phyloP scores from a whole-genome alignment of 2,888 invertebrate species.

The Melanostoma mellinum region DNA sequence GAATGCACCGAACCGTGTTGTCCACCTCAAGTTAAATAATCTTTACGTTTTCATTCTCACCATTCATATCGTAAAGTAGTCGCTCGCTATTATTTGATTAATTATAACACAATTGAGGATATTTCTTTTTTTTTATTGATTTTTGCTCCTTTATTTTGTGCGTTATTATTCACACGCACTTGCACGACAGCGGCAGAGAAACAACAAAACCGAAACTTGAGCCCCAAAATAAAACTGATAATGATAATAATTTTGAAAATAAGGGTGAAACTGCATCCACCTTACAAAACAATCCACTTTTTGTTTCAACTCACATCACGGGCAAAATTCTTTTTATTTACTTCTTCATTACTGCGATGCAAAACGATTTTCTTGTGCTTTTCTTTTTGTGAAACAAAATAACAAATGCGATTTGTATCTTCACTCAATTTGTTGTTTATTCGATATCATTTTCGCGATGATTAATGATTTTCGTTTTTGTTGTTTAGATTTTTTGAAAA shows the following conservation, averaged over 20 bases:
- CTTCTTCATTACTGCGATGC: constrained; percentile 5
- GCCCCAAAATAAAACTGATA: constrained; percentile 50
- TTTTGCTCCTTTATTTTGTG: constrained; percentile 54
- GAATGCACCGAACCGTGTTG: constrained; percentile 20
- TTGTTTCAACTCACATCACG: constrained; percentile 59
- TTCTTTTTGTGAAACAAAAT: background rate
- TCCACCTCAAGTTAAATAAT: constrained; percentile 16
- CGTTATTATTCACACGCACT: constrained; percentile 64
- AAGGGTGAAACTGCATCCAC: constrained; percentile 70
- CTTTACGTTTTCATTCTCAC: background rate
- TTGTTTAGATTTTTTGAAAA: constrained; percentile 39
- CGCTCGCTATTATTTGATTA: constrained; percentile 38
- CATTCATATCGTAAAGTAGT: constrained; percentile 14
- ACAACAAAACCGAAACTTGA: constrained; percentile 14
- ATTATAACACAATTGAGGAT: constrained; percentile 43
- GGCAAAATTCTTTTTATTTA: constrained; percentile 25
- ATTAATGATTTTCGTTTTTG: constrained; percentile 47
- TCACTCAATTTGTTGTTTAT: constrained; percentile 67
- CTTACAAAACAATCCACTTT: constrained; percentile 56
- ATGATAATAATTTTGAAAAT: constrained; percentile 51
- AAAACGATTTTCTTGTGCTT: background rate
- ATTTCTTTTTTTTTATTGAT: constrained; percentile 36
- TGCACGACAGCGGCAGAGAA: constrained; percentile 40
- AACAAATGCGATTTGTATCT: constrained; percentile 46
- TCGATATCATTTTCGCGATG: constrained; percentile 66